A percentile compares a stretch with the other conserved stretches of the same genome.
phyloP scores from a whole-genome alignment of 1,140 invertebrate genomes.

The Aphelenchoides avenae region DNA sequence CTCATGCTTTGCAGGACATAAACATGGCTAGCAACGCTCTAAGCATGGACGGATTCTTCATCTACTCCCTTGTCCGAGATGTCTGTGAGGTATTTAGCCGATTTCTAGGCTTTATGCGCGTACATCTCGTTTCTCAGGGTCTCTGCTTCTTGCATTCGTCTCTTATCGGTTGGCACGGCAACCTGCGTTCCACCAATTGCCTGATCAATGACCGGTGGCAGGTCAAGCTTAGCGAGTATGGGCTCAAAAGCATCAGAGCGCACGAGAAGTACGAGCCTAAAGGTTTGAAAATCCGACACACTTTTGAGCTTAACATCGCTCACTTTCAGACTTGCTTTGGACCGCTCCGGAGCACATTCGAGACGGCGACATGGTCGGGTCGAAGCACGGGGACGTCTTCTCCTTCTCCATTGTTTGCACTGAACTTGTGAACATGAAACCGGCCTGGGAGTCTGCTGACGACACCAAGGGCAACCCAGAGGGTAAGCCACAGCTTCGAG shows the following conservation, averaged over 20 bases:
- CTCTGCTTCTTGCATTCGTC: constrained; percentile 22
- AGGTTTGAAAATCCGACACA: background rate
- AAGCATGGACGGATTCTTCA: constrained; percentile 50
- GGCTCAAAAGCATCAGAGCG: constrained; percentile 18
- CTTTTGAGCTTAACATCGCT: background rate
- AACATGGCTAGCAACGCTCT: constrained; percentile 32
- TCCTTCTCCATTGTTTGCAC: constrained; percentile 49
- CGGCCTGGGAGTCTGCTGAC: constrained; percentile 1
- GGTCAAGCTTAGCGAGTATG: constrained; percentile 42
- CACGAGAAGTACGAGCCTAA: constrained; percentile 14
- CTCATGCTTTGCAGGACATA: constrained; percentile 32
- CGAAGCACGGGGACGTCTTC: constrained; percentile 41
- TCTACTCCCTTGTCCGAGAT: constrained; percentile 49
- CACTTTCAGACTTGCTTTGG: constrained; percentile 28
- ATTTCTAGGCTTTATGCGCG: background rate
- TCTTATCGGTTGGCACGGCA: constrained; percentile 26
- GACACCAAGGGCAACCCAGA: background rate
- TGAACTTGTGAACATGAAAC: constrained; percentile 41
- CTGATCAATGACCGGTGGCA: constrained; percentile 45
- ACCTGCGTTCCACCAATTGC: constrained; percentile 32
- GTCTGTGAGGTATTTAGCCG: constrained; percentile 24
- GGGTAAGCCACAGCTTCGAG: too few relatives aligned
- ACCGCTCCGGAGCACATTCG: constrained; percentile 35
- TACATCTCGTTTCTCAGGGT: constrained; percentile 32
- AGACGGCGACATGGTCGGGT: constrained; percentile 1